Evolutionary conservation across 2,888 invertebrate genomes (phyloP).

Genomic region (Chorisops tibialis): DNA sequence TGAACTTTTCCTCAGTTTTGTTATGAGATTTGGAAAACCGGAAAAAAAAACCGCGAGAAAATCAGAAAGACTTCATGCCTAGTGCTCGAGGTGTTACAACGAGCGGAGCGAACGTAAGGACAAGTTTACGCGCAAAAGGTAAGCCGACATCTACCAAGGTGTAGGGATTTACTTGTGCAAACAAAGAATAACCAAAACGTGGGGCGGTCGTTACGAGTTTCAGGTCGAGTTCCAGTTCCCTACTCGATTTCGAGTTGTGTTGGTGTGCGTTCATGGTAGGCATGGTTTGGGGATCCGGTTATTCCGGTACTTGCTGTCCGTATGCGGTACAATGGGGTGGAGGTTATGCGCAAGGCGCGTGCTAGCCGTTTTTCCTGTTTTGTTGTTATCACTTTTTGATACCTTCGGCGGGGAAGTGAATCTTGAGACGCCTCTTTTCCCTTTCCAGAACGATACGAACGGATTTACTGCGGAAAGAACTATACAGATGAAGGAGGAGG

Average conservation of each 20-base stretch:
- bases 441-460: too few relatives aligned
- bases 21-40: too few relatives aligned
- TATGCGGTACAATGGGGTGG: not conserved
- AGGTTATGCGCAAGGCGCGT: not conserved
- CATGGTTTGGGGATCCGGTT: not conserved
- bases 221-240: not conserved
- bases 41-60: not conserved
- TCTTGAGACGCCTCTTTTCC: not conserved
- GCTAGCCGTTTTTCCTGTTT: too few relatives aligned
- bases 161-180: conserved; percentile 34
- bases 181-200: conserved; percentile 22
- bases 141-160: conserved; percentile 39
- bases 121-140: conserved; percentile 40
- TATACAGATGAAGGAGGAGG: too few relatives aligned
- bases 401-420: too few relatives aligned
- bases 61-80: too few relatives aligned
- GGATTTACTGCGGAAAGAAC: too few relatives aligned
- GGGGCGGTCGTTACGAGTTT: conserved; percentile 37
- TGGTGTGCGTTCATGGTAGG: not conserved
- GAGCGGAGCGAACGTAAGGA: conserved; percentile 1
- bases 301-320: not conserved
- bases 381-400: too few relatives aligned
- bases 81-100: not conserved
- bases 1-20: not conserved
- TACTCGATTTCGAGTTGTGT: not conserved